Evolutionary conservation across 2,797 vertebrate genomes (phyloP), one percentile per base, ranked within the genome.

Genomic region (Rhinella marina): DNA sequence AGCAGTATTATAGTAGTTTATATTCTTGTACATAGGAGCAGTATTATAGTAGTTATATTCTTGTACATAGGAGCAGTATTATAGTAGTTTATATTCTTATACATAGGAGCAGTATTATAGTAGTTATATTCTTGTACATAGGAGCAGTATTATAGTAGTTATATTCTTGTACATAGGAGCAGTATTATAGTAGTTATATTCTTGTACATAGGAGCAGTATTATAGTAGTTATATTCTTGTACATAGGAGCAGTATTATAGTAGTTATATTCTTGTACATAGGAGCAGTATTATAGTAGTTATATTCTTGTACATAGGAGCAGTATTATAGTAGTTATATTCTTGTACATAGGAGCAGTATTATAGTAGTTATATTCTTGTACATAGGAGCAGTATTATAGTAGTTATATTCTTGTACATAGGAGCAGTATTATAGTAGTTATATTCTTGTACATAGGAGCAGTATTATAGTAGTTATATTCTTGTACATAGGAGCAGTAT

Each of bases 251-350:
- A 62, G 59, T 23, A 62, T 62, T 62, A 62, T 62, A 62, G 59
- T 62, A 62, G 59, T 64, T 64, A 64, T 64, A 64, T 64, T 64
- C 62, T 64, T n/a, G 62, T 64, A 64, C 23, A 64, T n/a, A 64
- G 62, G 62, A 3, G 62, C 62, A 64, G 62, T 64, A 64, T 64
- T 64, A 62, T 62, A 62, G 59, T 62, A 62, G 59, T 62, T 62
- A 62, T 62, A 62, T 62, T 62, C 59, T 62, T 62, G 59, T 62
- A 62, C 59, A 62, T 62, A 62, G 59, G 59, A 2, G 59, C 19
- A 62, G 59, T 62, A 62, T 62, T 54, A 54, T 54, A 41, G 41
- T 41, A 41, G 52, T 54, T 54, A 54, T 62, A 62, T 62, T 62
- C 21, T 23, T 62, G 59, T 62, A 62, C 9, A 62, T 62, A 62